phyloP scores from a whole-genome alignment of 2,888 invertebrate species.

The Leptopilina syphax region DNA sequence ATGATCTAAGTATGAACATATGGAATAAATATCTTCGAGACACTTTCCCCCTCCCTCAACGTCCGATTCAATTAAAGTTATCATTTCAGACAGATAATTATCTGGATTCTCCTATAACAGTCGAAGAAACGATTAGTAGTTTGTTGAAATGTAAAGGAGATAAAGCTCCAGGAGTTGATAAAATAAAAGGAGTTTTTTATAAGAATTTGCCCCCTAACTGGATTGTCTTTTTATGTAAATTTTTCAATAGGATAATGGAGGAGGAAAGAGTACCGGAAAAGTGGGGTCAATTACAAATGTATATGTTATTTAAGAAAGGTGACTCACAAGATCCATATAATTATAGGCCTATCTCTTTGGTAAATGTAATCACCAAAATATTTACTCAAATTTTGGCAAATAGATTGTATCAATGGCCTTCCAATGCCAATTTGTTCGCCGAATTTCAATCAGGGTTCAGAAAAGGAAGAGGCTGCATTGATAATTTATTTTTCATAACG shows the following conservation, averaged over 20 bases:
- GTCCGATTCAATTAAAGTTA: background rate
- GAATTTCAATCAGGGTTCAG: conserved; percentile 36
- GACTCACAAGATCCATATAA: background rate
- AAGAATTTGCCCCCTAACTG: conserved; percentile 24
- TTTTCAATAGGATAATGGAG: conserved; percentile 13
- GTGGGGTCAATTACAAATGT: conserved; percentile 15
- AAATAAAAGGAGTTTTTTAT: conserved; percentile 4
- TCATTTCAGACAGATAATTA: background rate
- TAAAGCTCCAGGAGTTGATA: background rate
- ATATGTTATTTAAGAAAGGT: conserved; percentile 40
- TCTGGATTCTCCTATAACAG: background rate
- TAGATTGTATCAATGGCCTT: background rate
- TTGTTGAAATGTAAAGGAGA: conserved; percentile 2
- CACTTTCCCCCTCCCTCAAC: background rate
- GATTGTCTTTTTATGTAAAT: background rate
- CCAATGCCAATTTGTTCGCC: background rate
- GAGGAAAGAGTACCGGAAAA: background rate
- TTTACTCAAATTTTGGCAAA: conserved; percentile 15
- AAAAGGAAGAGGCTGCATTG: too few relatives aligned
- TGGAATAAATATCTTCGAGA: background rate
- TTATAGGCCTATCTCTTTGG: conserved; percentile 26
- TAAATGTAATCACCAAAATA: conserved; percentile 14
- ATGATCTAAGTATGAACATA: background rate
- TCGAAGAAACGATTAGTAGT: background rate
- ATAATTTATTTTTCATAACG: too few relatives aligned